A percentile compares a stretch with the other conserved stretches of the same genome.
Evolutionary conservation across 2,113 vertebrate species (phyloP).

Genomic region (Cairina moschata): DNA sequence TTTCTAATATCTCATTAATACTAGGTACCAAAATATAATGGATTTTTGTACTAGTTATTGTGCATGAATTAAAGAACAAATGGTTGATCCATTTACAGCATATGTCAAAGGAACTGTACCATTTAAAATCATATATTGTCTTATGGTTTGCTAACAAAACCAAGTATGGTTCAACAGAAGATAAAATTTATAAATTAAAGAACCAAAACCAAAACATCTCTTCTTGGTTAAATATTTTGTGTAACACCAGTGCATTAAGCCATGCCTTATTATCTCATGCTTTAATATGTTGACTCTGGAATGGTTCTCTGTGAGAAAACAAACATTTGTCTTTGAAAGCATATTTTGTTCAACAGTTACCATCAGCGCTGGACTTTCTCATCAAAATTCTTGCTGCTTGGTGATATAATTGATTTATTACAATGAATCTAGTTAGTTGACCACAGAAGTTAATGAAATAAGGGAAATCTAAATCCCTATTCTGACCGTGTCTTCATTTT

Average conservation of each 20-base stretch:
- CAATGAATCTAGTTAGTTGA: background rate
- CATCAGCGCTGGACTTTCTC: background rate
- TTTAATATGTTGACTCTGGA: background rate
- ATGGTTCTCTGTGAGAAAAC: background rate
- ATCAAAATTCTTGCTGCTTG: background rate
- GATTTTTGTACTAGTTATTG: background rate
- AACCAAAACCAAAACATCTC: background rate
- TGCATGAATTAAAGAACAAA: background rate
- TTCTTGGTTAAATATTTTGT: background rate
- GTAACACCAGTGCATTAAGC: background rate
- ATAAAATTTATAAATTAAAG: background rate
- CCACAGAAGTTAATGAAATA: background rate
- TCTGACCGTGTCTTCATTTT: background rate
- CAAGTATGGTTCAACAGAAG: background rate
- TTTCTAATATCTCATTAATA: background rate
- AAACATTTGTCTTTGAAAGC: background rate
- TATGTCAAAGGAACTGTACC: background rate
- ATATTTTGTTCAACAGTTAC: background rate
- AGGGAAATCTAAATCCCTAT: background rate
- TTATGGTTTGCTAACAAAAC: background rate
- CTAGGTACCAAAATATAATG: background rate
- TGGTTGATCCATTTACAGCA: background rate
- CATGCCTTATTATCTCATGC: background rate
- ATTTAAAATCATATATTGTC: background rate
- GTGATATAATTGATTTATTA: background rate